Percentiles rank a stretch among this genome's conserved stretches.
Conservation (phyloP, 2,113 vertebrate genomes). For the Pelecanoides urinatrix region DNA sequence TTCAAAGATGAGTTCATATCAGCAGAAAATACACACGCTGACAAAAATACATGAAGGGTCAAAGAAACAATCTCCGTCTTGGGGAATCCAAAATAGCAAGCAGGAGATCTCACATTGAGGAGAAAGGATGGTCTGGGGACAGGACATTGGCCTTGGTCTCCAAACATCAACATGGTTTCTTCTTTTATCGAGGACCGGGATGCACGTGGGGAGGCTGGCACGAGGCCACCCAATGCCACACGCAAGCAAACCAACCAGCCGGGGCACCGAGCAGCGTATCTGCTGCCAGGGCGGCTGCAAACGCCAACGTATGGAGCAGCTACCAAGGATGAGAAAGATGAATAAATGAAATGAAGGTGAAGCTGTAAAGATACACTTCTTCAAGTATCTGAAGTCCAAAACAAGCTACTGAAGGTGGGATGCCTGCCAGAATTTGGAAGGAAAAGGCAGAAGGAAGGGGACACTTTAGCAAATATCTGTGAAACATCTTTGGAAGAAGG, state of each 20-base stretch:
- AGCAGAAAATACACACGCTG: conserved; percentile 45
- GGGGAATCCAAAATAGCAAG: background rate
- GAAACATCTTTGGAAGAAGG: background rate
- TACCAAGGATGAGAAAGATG: background rate
- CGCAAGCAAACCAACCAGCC: accelerated
- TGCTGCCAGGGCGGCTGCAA: accelerated
- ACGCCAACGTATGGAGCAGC: background rate
- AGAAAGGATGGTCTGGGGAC: background rate
- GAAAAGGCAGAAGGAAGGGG: background rate
- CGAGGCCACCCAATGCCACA: background rate
- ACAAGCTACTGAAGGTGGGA: background rate
- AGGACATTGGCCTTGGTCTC: background rate
- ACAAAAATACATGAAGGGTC: conserved; percentile 37
- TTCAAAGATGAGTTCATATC: conserved; percentile 65
- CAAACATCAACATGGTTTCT: background rate
- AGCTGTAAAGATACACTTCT: background rate
- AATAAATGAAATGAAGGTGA: background rate
- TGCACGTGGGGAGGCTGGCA: background rate
- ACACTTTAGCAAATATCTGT: conserved; percentile 1
- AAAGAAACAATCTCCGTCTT: background rate
- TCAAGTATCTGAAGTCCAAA: background rate
- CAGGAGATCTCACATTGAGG: background rate
- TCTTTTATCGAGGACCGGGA: background rate
- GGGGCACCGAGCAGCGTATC: background rate
- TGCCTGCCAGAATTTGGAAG: background rate